Conservation (phyloP, 1,140 invertebrate genomes). For the Zaprionus taronus region DNA sequence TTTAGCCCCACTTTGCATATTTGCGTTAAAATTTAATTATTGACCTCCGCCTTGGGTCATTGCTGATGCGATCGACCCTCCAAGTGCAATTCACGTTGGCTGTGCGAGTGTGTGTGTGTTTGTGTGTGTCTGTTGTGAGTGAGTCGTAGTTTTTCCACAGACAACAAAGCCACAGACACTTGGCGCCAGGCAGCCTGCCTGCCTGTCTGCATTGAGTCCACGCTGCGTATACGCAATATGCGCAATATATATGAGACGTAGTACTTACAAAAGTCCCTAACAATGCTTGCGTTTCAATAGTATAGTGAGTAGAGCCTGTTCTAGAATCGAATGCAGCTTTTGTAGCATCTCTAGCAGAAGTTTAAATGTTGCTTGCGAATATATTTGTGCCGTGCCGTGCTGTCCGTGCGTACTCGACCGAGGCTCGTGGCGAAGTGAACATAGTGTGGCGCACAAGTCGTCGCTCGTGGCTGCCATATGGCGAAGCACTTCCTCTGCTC, state of each 20-base stretch:
- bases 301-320: constrained; percentile 57
- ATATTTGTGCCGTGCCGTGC: background rate
- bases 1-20: constrained; percentile 22
- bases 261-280: constrained; percentile 33
- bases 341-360: constrained; percentile 46
- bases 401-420: constrained; percentile 29
- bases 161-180: constrained; percentile 54
- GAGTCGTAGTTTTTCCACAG: constrained; percentile 9
- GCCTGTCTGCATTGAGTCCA: background rate
- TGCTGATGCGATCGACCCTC: constrained; percentile 36
- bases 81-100: constrained; percentile 24
- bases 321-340: constrained; percentile 37
- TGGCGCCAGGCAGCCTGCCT: constrained; percentile 48
- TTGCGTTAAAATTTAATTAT: constrained; percentile 41
- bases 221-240: constrained; percentile 36
- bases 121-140: background rate
- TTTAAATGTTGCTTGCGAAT: background rate
- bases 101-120: background rate
- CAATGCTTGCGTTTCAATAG: constrained; percentile 68
- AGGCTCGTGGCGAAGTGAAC: constrained; percentile 45
- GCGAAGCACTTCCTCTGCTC: background rate
- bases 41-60: constrained; percentile 29
- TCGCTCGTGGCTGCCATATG: constrained; percentile 47
- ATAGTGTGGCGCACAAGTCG: constrained; percentile 4
- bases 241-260: constrained; percentile 7